These are phyloP conservation scores for Adelognathus sp. DNA, from an alignment of 2,888 invertebrate species.

Conservation along the genomic window DNA sequence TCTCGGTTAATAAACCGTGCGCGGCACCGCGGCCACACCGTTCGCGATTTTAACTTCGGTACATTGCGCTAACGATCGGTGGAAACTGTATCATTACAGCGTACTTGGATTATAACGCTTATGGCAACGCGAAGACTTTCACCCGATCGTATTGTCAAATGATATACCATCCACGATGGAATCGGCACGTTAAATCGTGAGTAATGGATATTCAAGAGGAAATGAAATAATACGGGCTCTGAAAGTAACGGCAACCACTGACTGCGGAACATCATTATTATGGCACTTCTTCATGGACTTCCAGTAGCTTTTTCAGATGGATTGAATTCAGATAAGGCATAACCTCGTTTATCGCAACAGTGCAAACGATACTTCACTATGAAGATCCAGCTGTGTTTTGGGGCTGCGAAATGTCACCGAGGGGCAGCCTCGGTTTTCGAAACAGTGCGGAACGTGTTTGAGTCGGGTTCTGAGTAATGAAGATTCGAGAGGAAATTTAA, in stretches of 20 bases:
- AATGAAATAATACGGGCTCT: background rate
- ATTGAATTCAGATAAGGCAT: background rate
- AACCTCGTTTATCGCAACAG: no score
- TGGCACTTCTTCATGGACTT: background rate
- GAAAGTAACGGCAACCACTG: background rate
- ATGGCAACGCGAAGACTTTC: conserved; percentile 18
- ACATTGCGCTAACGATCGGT: conserved; percentile 1
- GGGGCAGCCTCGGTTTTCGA: no score
- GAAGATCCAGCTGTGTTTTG: no score
- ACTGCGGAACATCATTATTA: conserved; percentile 1
- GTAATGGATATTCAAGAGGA: conserved; percentile 18
- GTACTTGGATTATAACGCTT: conserved; percentile 4
- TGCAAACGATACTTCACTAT: no score
- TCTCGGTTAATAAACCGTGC: conserved; percentile 5
- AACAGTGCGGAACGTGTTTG: no score
- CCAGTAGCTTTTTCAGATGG: background rate
- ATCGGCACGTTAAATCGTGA: conserved; percentile 15
- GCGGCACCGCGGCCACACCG: background rate
- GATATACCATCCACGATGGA: conserved; percentile 7
- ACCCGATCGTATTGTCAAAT: conserved; percentile 8
- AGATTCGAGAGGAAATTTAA: no score
- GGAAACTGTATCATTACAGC: conserved; percentile 28
- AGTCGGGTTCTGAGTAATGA: no score
- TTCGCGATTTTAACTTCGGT: background rate
- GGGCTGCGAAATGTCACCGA: no score